Conservation (phyloP, 2,113 vertebrate genomes). For the Notiomystis cincta region DNA sequence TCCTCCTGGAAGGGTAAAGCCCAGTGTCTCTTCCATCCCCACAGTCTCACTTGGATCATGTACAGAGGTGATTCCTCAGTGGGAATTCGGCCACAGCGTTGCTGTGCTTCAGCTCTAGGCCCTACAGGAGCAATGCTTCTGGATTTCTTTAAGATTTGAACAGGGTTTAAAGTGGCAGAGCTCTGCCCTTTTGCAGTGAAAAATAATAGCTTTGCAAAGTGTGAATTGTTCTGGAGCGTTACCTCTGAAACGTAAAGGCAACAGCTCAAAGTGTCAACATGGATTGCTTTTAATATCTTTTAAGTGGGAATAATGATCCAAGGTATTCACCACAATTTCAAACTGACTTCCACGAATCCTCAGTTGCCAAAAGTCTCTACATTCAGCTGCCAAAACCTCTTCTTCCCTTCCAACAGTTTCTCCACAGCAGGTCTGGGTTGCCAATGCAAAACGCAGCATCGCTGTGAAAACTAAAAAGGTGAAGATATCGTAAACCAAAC, state of each 20-base stretch:
- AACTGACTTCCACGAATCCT: neutral
- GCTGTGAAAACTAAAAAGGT: conserved; percentile 30
- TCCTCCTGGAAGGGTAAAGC: neutral
- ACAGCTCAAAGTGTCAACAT: neutral
- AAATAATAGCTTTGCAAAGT: neutral
- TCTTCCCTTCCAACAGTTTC: conserved; percentile 32
- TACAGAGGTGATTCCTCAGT: neutral
- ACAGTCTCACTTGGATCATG: fast-evolving
- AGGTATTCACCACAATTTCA: conserved; percentile 20
- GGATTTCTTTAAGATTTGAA: neutral
- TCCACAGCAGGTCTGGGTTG: conserved; percentile 7
- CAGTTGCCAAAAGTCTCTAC: conserved; percentile 9
- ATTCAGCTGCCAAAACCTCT: conserved; percentile 16
- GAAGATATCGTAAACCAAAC: conserved; percentile 20
- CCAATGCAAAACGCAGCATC: conserved; percentile 24
- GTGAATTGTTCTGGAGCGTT: neutral
- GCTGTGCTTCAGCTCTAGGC: neutral
- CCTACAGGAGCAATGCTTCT: neutral
- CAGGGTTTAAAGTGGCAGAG: neutral
- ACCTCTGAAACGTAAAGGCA: conserved; percentile 24
- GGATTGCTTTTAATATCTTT: conserved; percentile 1
- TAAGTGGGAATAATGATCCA: conserved; percentile 1
- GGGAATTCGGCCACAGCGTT: neutral
- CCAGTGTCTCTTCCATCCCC: neutral
- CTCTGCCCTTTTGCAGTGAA: neutral